These are phyloP conservation scores for Trichomalopsis sarcophagae DNA, from an alignment of 1,140 invertebrate species.

Conservation along the genomic window DNA sequence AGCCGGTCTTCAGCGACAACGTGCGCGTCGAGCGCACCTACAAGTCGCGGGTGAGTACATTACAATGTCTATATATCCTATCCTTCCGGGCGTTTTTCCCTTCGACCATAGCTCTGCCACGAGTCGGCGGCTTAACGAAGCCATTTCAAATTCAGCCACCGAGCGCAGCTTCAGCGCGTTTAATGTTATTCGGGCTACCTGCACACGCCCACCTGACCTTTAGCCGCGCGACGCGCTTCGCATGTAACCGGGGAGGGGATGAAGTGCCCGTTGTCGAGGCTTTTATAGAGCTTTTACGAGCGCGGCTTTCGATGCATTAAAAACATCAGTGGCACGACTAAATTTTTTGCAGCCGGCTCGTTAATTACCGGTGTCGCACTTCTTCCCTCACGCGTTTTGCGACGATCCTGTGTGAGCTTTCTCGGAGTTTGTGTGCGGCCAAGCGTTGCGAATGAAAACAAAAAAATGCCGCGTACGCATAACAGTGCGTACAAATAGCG, in stretches of 20 bases:
- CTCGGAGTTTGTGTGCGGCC: too few species aligned
- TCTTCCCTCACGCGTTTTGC: not conserved
- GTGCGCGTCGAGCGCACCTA: conserved; percentile 77
- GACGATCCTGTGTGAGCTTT: too few species aligned
- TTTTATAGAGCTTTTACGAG: not conserved
- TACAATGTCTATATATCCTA: not conserved
- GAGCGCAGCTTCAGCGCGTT: not conserved
- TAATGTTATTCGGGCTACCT: not conserved
- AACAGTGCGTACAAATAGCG: too few species aligned
- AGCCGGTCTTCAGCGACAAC: conserved; percentile 81
- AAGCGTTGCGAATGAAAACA: too few species aligned
- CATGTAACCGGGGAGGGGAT: not conserved
- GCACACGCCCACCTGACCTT: not conserved
- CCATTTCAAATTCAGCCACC: not conserved
- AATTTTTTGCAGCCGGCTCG: not conserved
- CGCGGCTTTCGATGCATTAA: not conserved
- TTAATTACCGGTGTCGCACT: not conserved
- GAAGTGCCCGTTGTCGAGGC: not conserved
- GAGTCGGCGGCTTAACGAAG: not conserved
- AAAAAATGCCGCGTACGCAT: too few species aligned
- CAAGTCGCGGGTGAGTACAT: conserved; percentile 78
- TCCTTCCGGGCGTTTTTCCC: not conserved
- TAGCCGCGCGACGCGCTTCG: not conserved
- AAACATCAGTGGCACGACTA: not conserved
- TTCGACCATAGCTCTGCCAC: not conserved